phyloP scores from a whole-genome alignment of 2,797 vertebrate genomes.

The Silurus aristotelis region DNA sequence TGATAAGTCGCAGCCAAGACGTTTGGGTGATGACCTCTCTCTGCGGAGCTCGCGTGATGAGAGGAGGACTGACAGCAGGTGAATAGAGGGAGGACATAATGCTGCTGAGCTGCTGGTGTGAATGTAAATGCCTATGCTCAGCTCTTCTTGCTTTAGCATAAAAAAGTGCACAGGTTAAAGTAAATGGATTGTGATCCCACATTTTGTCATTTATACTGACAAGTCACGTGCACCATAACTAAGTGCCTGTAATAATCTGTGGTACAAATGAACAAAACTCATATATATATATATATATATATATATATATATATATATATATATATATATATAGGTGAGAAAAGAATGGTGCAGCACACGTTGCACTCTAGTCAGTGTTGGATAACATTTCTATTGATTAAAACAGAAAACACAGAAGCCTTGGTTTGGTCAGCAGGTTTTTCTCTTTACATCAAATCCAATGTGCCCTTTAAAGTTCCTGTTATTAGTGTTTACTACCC shows the following conservation, averaged over 20 bases:
- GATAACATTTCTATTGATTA: not conserved
- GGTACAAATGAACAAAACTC: not conserved
- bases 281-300: no score
- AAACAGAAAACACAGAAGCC: not conserved
- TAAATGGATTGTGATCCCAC: not conserved
- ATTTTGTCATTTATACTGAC: not conserved
- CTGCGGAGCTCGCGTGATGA: conserved; percentile 48
- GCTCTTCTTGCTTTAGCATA: conserved; percentile 5
- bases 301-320: no score
- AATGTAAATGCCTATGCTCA: conserved; percentile 39
- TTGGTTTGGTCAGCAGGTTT: not conserved
- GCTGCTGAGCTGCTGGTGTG: conserved; percentile 17
- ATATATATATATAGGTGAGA: no score
- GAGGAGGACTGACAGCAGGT: conserved; percentile 14
- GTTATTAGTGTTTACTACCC: not conserved
- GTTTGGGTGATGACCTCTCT: conserved; percentile 60
- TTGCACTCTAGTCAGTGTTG: no score
- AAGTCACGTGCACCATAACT: not conserved
- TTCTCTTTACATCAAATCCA: not conserved
- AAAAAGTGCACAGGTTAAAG: not conserved
- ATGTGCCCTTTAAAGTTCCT: not conserved
- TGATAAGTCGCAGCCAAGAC: conserved; percentile 63
- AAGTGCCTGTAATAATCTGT: not conserved
- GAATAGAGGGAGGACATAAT: not conserved
- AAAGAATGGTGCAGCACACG: not conserved